phyloP scores from a whole-genome alignment of 2,797 vertebrate genomes.

The Phrynocephalus vlangalii region DNA sequence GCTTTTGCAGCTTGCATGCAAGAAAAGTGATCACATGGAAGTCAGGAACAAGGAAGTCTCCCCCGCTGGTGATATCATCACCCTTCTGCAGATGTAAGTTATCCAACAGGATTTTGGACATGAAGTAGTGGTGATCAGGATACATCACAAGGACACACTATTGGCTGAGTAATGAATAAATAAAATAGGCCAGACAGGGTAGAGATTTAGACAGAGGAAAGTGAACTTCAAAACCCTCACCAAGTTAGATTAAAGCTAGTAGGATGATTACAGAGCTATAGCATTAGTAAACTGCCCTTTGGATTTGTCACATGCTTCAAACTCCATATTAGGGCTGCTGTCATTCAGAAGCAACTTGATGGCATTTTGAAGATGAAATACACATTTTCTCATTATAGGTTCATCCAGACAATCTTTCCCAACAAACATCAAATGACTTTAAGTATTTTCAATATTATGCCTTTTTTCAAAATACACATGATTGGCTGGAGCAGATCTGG shows the following conservation, averaged over 20 bases:
- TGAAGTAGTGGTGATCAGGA: background rate
- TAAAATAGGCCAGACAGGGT: background rate
- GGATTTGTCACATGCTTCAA: too few species aligned
- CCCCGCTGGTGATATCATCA: too few species aligned
- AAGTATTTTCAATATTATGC: constrained; percentile 15
- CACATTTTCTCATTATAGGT: constrained; percentile 32
- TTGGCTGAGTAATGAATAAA: background rate
- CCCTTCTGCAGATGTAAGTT: too few species aligned
- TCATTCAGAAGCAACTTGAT: too few species aligned
- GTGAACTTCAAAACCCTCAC: background rate
- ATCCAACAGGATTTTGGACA: too few species aligned
- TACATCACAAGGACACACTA: background rate
- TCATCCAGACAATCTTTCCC: constrained; percentile 18
- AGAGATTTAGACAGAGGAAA: background rate
- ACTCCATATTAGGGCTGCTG: too few species aligned
- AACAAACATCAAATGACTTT: background rate
- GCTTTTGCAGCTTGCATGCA: too few species aligned
- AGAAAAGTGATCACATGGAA: too few species aligned
- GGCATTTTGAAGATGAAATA: constrained; percentile 8
- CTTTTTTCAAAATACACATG: constrained; percentile 26
- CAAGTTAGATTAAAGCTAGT: background rate
- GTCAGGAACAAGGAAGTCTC: too few species aligned
- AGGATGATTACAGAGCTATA: background rate
- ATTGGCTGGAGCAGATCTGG: background rate
- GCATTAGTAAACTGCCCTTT: too few species aligned